These are phyloP conservation scores for Dryas iulia DNA, from an alignment of 1,140 invertebrate genomes.

Conservation along the genomic window DNA sequence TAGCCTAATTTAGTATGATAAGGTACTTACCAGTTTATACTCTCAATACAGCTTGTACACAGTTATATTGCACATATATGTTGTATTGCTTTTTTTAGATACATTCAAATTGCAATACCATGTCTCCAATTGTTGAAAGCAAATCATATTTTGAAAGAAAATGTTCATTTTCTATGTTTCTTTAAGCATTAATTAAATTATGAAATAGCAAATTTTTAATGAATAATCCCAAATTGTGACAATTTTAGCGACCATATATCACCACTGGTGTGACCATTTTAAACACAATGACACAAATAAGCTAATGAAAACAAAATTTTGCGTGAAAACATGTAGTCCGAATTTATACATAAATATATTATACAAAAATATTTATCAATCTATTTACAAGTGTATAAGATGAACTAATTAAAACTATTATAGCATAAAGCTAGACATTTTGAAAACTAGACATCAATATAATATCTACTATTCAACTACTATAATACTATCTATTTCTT, in stretches of 20 bases:
- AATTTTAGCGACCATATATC: neutral
- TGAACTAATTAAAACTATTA: no score
- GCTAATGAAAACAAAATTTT: constrained; percentile 47
- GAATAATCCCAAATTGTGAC: neutral
- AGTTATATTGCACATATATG: no score
- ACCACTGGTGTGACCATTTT: neutral
- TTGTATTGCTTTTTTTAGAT: no score
- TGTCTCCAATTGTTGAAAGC: neutral
- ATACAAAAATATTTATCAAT: neutral
- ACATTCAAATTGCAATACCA: no score
- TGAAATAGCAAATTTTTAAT: neutral
- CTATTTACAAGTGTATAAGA: neutral
- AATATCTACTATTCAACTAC: no score
- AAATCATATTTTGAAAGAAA: neutral
- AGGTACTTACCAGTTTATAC: neutral
- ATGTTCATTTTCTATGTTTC: neutral
- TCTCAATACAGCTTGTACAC: no score
- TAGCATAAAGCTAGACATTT: no score
- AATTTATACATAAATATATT: constrained; percentile 39
- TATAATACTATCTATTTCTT: no score
- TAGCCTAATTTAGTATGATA: no score
- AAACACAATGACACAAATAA: constrained; percentile 42
- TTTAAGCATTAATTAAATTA: neutral
- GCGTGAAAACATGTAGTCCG: constrained; percentile 45
- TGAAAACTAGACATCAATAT: no score